Evolutionary conservation across 2,888 invertebrate species (phyloP).

Genomic region (Phasia obesa): DNA sequence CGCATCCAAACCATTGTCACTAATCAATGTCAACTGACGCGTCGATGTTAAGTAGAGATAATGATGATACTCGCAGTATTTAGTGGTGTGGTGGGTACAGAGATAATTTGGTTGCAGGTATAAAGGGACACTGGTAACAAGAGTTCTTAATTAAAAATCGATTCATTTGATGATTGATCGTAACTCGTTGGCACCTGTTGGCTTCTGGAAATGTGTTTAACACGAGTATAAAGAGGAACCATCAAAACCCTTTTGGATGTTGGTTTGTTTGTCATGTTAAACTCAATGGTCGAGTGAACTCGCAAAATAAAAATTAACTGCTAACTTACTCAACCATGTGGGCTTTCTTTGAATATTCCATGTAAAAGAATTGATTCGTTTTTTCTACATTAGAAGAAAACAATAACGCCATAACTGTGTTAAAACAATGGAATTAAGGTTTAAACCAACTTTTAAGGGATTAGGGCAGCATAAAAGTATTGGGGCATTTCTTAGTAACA

Average conservation of each 20-base stretch:
- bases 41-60: slow-evolving; percentile 73
- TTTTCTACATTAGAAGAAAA: neutral
- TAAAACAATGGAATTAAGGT: too few relatives aligned
- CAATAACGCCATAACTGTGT: neutral
- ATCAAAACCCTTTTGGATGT: slow-evolving; percentile 60
- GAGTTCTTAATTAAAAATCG: slow-evolving; percentile 83
- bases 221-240: slow-evolving; percentile 73
- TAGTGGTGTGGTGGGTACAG: slow-evolving; percentile 71
- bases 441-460: too few relatives aligned
- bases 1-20: slow-evolving; percentile 67
- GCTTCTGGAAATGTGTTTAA: slow-evolving; percentile 82
- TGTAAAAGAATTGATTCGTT: slow-evolving; percentile 43
- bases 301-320: slow-evolving; percentile 35
- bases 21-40: slow-evolving; percentile 73
- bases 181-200: slow-evolving; percentile 82
- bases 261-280: slow-evolving; percentile 65
- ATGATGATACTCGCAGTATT: slow-evolving; percentile 71
- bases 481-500: too few relatives aligned
- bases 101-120: slow-evolving; percentile 15
- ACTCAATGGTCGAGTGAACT: slow-evolving; percentile 70
- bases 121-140: slow-evolving; percentile 78
- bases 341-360: neutral
- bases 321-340: slow-evolving; percentile 17
- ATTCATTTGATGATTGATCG: slow-evolving; percentile 81
- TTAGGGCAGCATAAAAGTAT: too few relatives aligned